Evolutionary conservation across 2,888 invertebrate genomes (phyloP), one percentile per base, ranked within the genome.

Genomic region (Diarsia brunnea): DNA sequence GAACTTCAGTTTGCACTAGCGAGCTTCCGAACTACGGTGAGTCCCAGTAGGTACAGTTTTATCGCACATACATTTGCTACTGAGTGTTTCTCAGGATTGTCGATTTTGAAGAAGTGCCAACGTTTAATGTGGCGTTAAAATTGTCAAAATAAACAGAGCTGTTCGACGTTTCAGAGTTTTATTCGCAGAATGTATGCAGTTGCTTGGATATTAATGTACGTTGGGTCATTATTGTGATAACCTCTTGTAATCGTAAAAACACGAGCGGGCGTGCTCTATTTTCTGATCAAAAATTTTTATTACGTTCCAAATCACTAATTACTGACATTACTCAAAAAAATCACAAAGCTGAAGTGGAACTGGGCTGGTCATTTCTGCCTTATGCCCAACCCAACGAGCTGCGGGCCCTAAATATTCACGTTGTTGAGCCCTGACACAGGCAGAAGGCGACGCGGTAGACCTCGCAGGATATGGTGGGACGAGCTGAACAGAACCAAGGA

Each of bases 61-160:
- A 55, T 55, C 24, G 14, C 55, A 55, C 24, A 14, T 55, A 24
- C 12, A 2, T 14, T 55, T 55, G 24, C 38, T 38, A 1, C 38
- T 5, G 38, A 61, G 45, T 8, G 60, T 24, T 72, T 72, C 68
- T 10, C 0, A 65, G 71, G 68, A 78, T 69, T 43, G 10, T 24
- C 19, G 24, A 16, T 31, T 69, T 83, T 71, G 78, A 64, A 58
- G 49, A 4, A 11, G 21, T 49, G 83, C 80, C 80, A 81, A 65
- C 11, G 19, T 60, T 61, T 53, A 75, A 31, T 31, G 66, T 21
- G 66, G 61, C 81, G 53, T 63, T 75, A 31, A 49, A 69, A 69
- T 77, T 24, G 61, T 27, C n/a, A 49, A 76, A 81, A 69, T 55
- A 76, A 76, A 65, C 81, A 53, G 24, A 19, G 49, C 11, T 14